Evolutionary conservation across 2,113 vertebrate genomes (phyloP).

Genomic region (Irena cyanogastra): DNA sequence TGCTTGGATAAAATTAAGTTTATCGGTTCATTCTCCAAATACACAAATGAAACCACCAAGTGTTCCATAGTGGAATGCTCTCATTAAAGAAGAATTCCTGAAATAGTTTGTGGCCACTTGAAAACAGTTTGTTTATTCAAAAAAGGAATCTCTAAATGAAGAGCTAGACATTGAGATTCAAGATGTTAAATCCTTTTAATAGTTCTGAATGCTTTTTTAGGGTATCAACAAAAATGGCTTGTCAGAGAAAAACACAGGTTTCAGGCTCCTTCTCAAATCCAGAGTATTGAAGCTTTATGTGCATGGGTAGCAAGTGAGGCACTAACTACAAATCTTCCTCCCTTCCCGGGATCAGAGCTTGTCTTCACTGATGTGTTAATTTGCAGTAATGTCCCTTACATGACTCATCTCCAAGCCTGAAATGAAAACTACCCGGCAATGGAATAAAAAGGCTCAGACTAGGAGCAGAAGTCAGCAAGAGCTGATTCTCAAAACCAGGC

Average conservation of each 20-base stretch:
- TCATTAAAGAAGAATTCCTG: background rate
- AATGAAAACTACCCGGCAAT: background rate
- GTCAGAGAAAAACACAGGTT: background rate
- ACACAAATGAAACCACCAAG: background rate
- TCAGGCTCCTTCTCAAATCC: background rate
- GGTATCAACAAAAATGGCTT: background rate
- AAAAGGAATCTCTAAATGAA: background rate
- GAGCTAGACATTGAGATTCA: background rate
- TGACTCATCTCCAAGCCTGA: background rate
- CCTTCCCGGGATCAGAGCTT: background rate
- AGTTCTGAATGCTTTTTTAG: background rate
- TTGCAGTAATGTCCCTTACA: background rate
- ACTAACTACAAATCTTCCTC: background rate
- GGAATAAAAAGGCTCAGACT: background rate
- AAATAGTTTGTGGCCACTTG: background rate
- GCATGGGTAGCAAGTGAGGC: background rate
- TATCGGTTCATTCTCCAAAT: background rate
- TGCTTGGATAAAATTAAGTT: background rate
- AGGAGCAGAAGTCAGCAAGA: background rate
- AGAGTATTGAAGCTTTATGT: background rate
- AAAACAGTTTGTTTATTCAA: background rate
- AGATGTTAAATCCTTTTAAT: background rate
- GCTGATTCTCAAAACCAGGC: background rate
- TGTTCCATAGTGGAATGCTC: background rate
- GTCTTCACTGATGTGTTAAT: background rate